Evolutionary conservation across 2,888 invertebrate species (phyloP), one percentile per base, ranked within the genome.

Genomic region (Microplitis manilae): DNA sequence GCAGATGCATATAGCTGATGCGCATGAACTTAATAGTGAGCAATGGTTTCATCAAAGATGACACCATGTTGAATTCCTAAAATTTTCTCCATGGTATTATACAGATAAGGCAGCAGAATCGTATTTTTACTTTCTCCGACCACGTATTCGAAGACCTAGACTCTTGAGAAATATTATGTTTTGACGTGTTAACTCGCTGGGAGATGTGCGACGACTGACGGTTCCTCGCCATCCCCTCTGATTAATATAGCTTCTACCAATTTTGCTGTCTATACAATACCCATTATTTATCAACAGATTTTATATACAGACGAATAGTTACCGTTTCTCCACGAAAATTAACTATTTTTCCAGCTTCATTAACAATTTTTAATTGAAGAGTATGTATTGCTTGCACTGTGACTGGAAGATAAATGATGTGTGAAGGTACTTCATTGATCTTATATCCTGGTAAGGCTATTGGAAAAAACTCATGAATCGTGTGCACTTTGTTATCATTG

Each of bases 391-490:
- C 39, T 62, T 13, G 62, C 38, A 73, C 75, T 39, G 68, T 71
- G n/a, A 83, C 50, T 41, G 80, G 79, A 7, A 80, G 65, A 71
- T 83, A 81, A 64, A 82, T 79, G 50, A 50, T 13, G 13, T 50
- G 50, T 50, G 13, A 8, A 13, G 50, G 50, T 8, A 78, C 74
- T 73, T 77, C 76, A 5, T 75, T 61, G 50, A 79, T 73, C 38
- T 70, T 75, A 79, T 76, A 79, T 76, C 13, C 50, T 50, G 50
- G 73, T 67, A 75, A 77, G 17, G 75, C 75, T 8, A 40, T 59
- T 6, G 85, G 84, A 15, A 83, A 85, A 83, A 89, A 89, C 81
- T 87, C 83, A 77, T 89, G 86, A 72, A 89, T 83, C 5, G 84
- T 87, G 77, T 90, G 87, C 5, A 83, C 82, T 38, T 78, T 83